These are phyloP conservation scores for Oithona nana DNA, from an alignment of 2,888 invertebrate genomes.

Conservation along the genomic window DNA sequence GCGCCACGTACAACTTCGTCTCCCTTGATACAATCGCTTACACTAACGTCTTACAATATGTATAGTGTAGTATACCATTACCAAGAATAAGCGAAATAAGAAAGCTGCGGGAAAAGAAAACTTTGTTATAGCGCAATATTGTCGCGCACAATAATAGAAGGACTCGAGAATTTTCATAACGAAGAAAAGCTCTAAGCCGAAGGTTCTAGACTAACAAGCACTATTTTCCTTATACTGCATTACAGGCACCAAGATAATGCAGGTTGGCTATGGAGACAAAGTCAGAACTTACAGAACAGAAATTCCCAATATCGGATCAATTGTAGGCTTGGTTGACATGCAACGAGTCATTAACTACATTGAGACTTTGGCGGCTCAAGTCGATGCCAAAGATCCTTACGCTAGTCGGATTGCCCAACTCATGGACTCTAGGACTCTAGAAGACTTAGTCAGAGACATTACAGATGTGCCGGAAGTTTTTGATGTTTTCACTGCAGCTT, in stretches of 20 bases:
- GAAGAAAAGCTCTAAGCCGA: no score
- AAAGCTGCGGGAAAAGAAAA: no score
- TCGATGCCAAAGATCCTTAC: neutral
- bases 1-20: no score
- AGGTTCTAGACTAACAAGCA: no score
- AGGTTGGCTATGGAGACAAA: slow-evolving; percentile 20
- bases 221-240: no score
- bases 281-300: slow-evolving; percentile 19
- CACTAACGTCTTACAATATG: no score
- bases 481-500: slow-evolving; percentile 19
- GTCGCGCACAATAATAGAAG: no score
- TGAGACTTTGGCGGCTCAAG: neutral
- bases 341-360: slow-evolving; percentile 22
- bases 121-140: no score
- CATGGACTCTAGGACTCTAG: slow-evolving; percentile 23
- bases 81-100: no score
- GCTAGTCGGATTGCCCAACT: neutral
- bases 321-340: slow-evolving; percentile 19
- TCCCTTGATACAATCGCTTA: no score
- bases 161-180: no score
- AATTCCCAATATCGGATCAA: slow-evolving; percentile 21
- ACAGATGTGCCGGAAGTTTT: slow-evolving; percentile 13
- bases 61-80: no score
- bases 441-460: slow-evolving; percentile 19
- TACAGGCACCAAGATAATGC: slow-evolving; percentile 23